Conservation (phyloP, 2,113 vertebrate species). For the Malurus melanocephalus region DNA sequence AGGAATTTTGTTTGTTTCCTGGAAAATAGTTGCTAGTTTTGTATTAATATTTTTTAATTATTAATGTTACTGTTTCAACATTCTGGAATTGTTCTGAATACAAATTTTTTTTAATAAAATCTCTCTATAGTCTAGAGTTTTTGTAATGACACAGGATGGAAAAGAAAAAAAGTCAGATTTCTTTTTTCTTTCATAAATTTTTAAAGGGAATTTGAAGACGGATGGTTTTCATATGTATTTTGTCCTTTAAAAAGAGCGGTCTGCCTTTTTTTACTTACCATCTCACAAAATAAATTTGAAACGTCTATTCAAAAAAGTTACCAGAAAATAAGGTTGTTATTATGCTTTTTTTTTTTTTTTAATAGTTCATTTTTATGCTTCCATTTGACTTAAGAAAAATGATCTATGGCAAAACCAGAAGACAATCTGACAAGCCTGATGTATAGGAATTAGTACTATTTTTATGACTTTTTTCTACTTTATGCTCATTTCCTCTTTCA, state of each 20-base stretch:
- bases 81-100: not conserved
- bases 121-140: not conserved
- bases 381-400: not conserved
- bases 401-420: not conserved
- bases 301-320: not conserved
- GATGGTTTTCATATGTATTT: not conserved
- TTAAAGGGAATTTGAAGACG: not conserved
- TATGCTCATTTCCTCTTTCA: not conserved
- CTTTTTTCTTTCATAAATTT: not conserved
- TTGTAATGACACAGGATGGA: not conserved
- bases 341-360: not conserved
- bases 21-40: not conserved
- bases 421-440: not conserved
- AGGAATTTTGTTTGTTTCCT: not conserved
- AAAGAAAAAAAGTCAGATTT: not conserved
- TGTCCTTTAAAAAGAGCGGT: not conserved
- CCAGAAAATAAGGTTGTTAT: not conserved
- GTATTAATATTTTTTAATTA: fast-evolving
- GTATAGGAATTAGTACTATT: not conserved
- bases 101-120: not conserved
- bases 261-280: not conserved
- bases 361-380: not conserved
- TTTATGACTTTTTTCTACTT: not conserved
- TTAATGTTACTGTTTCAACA: not conserved
- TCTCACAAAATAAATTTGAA: not conserved